Evolutionary conservation across 2,888 invertebrate genomes (phyloP).

Genomic region (Digitonthophagus gazella): DNA sequence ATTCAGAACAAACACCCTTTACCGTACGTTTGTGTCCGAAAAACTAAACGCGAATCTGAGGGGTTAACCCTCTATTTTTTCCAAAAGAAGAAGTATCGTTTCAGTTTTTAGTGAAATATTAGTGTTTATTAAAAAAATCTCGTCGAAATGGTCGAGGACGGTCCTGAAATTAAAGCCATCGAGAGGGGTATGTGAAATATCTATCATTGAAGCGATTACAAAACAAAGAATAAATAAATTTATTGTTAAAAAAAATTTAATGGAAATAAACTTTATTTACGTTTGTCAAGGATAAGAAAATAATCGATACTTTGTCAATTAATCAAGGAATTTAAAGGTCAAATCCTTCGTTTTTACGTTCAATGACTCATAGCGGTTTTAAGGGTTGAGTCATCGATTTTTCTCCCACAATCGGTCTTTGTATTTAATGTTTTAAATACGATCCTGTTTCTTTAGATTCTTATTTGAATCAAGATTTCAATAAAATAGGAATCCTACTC

Average conservation of each 20-base stretch:
- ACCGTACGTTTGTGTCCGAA: conserved; percentile 26
- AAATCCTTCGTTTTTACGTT: neutral
- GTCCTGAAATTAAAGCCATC: conserved; percentile 60
- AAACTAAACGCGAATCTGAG: conserved; percentile 29
- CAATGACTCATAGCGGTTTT: no score
- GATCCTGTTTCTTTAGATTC: no score
- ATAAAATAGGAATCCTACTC: no score
- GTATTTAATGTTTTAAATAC: no score
- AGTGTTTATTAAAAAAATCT: conserved; percentile 27
- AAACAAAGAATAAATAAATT: no score
- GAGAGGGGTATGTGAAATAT: conserved; percentile 50
- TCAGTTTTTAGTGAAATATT: conserved; percentile 25
- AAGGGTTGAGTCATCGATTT: no score
- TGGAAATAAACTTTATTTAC: neutral
- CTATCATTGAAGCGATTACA: no score
- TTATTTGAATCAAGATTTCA: no score
- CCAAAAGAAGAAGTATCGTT: neutral
- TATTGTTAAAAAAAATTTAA: no score
- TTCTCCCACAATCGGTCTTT: no score
- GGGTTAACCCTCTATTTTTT: conserved; percentile 31
- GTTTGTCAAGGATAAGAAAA: neutral
- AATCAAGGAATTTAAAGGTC: neutral
- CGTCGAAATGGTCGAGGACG: conserved; percentile 55
- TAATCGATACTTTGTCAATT: neutral
- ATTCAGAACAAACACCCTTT: conserved; percentile 36